Percentiles rank a stretch among this genome's conserved stretches.
These are phyloP conservation scores for Drosophila lini DNA, from an alignment of 1,140 invertebrate species.

Conservation along the genomic window DNA sequence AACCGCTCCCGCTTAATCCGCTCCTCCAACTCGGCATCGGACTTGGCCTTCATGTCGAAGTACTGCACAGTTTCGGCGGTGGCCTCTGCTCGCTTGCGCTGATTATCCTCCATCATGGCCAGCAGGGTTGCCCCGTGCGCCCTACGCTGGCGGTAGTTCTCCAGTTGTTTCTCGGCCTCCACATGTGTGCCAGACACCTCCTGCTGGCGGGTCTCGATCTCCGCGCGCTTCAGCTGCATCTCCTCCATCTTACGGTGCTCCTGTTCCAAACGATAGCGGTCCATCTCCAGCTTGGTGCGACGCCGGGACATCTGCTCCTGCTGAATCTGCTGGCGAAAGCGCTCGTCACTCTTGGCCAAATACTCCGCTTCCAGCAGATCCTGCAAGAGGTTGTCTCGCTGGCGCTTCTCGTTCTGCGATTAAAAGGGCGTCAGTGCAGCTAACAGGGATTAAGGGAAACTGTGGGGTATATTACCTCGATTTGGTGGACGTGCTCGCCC, in stretches of 20 bases:
- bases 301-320: slow-evolving; percentile 46
- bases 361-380: slow-evolving; percentile 70
- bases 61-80: slow-evolving; percentile 58
- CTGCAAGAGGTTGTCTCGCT: slow-evolving; percentile 48
- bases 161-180: slow-evolving; percentile 15
- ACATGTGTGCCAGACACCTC: background rate
- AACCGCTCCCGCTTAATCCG: slow-evolving; percentile 46
- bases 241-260: slow-evolving; percentile 28
- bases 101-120: slow-evolving; percentile 67
- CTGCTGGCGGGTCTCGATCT: slow-evolving; percentile 11
- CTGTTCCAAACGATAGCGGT: slow-evolving; percentile 42
- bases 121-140: slow-evolving; percentile 54
- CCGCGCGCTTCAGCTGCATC: slow-evolving; percentile 28
- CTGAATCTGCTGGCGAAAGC: slow-evolving; percentile 59
- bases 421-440: background rate
- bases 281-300: slow-evolving; percentile 48
- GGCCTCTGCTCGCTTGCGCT: slow-evolving; percentile 58
- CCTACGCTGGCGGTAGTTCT: slow-evolving; percentile 33
- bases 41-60: slow-evolving; percentile 50
- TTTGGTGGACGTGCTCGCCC: slow-evolving; percentile 50
- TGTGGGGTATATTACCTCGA: slow-evolving; percentile 36
- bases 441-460: background rate
- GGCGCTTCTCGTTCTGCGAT: slow-evolving; percentile 46
- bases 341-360: slow-evolving; percentile 62
- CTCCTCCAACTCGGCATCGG: slow-evolving; percentile 40